Conservation (phyloP, 2,888 invertebrate species). For the Teinopalpus imperialis region DNA sequence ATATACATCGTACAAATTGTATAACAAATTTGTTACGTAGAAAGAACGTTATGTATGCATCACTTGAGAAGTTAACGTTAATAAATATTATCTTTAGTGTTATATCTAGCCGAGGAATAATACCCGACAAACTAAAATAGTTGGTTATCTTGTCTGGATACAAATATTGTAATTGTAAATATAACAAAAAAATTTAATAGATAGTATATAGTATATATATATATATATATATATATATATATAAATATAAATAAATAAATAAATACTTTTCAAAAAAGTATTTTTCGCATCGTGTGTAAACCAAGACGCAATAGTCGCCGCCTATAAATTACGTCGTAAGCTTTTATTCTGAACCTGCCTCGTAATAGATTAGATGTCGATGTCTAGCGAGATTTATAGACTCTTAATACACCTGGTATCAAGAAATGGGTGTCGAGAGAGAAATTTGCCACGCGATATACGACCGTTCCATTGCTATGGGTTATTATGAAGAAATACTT, state of each 20-base stretch:
- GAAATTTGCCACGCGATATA: slow-evolving; percentile 21
- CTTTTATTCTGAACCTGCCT: slow-evolving; percentile 38
- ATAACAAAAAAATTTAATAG: neutral
- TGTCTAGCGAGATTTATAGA: slow-evolving; percentile 55
- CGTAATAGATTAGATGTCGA: slow-evolving; percentile 53
- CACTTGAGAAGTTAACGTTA: too few species aligned
- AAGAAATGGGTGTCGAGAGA: slow-evolving; percentile 29
- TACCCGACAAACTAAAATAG: neutral
- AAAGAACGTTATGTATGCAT: too few species aligned
- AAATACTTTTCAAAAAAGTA: too few species aligned
- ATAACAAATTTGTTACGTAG: too few species aligned
- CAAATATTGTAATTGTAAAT: neutral
- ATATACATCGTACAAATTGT: slow-evolving; percentile 6
- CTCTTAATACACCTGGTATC: slow-evolving; percentile 41
- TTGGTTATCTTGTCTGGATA: neutral
- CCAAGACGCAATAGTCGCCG: slow-evolving; percentile 12
- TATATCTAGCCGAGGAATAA: too few species aligned
- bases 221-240: too few species aligned
- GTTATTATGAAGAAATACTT: slow-evolving; percentile 14
- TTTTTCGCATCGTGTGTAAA: too few species aligned
- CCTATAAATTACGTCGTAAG: slow-evolving; percentile 30
- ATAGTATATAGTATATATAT: neutral
- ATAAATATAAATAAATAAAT: too few species aligned
- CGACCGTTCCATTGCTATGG: slow-evolving; percentile 2
- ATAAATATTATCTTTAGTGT: too few species aligned